These are phyloP conservation scores for Parapristionchus giblindavisi DNA, from an alignment of 2,888 invertebrate species.

Conservation along the genomic window DNA sequence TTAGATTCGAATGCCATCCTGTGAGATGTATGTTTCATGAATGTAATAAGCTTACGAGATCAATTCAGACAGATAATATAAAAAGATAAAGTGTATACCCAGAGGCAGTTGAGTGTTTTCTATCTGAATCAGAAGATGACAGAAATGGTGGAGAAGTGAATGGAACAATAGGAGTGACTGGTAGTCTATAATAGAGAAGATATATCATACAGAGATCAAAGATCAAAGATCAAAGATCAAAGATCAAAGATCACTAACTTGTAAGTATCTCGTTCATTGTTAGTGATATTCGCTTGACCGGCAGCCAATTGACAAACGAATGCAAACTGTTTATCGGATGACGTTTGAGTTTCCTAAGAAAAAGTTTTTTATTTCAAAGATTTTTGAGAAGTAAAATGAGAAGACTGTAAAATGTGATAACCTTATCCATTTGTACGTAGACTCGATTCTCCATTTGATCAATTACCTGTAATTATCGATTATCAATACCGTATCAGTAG, in stretches of 20 bases:
- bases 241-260: background rate
- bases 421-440: conserved; percentile 69
- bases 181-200: conserved; percentile 11
- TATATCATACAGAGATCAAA: background rate
- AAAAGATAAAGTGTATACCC: background rate
- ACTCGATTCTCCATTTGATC: conserved; percentile 68
- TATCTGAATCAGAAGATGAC: too few species aligned
- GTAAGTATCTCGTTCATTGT: conserved; percentile 5
- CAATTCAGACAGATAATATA: too few species aligned
- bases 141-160: background rate
- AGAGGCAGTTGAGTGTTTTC: background rate
- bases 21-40: conserved; percentile 1
- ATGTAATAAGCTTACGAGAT: background rate
- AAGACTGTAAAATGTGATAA: background rate
- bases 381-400: background rate
- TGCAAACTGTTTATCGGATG: conserved; percentile 64
- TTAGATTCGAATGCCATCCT: background rate
- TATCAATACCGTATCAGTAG: background rate
- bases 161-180: conserved; percentile 24
- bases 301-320: conserved; percentile 66
- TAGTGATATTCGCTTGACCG: conserved; percentile 9
- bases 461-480: conserved; percentile 57
- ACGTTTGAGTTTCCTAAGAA: conserved; percentile 60
- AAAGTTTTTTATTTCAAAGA: background rate
- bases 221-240: background rate